Percentiles rank a stretch among this genome's conserved stretches.
phyloP scores from a whole-genome alignment of 1,140 invertebrate genomes.

The Diuraphis noxia region DNA sequence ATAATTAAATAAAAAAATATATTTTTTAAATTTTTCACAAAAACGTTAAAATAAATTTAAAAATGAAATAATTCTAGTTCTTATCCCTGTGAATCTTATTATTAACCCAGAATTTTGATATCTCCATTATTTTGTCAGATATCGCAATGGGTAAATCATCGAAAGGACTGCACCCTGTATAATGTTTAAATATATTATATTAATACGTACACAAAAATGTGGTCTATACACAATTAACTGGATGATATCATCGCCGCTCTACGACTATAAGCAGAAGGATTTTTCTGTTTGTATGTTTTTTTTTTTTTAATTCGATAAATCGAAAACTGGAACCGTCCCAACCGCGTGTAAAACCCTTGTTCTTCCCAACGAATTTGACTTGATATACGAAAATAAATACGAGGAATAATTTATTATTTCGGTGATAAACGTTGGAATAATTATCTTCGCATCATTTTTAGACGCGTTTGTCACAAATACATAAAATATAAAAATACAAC shows the following conservation, averaged over 20 bases:
- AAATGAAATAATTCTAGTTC: too few relatives aligned
- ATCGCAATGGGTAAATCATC: too few relatives aligned
- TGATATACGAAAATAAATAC: slow-evolving; percentile 5
- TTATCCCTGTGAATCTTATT: too few relatives aligned
- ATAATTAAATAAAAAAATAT: too few relatives aligned
- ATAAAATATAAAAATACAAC: too few relatives aligned
- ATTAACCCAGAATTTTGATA: too few relatives aligned
- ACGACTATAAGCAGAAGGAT: background rate
- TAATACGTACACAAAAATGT: background rate
- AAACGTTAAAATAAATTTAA: too few relatives aligned
- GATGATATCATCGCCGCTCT: slow-evolving; percentile 3
- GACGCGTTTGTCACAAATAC: background rate
- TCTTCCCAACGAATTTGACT: background rate
- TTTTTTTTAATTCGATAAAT: background rate
- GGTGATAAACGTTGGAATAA: background rate
- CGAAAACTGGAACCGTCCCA: slow-evolving; percentile 31
- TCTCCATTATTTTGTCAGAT: too few relatives aligned
- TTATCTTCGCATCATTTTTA: background rate
- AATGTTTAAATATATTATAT: background rate
- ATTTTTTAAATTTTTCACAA: too few relatives aligned
- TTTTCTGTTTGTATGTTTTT: background rate
- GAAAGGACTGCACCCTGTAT: too few relatives aligned
- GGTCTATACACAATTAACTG: background rate
- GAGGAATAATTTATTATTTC: background rate
- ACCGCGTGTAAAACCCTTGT: background rate